Base-by-base conservation (phyloP, 2,113 vertebrate species). In the Cryptotis parvus region DNA sequence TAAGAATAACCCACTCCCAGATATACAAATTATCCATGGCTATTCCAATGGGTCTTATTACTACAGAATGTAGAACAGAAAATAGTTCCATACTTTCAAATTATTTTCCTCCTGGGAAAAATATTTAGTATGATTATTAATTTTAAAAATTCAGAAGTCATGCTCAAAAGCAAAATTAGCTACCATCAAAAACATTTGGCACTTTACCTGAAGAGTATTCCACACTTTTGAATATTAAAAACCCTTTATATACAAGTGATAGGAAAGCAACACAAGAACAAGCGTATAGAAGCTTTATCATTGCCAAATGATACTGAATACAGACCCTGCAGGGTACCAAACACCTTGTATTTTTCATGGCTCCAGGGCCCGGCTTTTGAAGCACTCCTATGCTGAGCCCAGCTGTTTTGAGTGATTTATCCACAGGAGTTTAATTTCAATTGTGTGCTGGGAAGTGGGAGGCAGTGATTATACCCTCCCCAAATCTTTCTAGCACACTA, bases 401-500 rank as follows among this genome's bases (percentile, higher is more conserved):
- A 94, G 90, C 90, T 94, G 72, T 92, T 95, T 63, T 90, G 45
- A 96, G 87, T 90, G 90, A 94, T 94, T 95, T 95, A 95, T 70
- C 93, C 88, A 90, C 78, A 92, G 94, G 95, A 82, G 91, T 83
- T 95, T 96, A 95, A 96, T 95, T 96, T 96, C 92, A 93, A 90
- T 91, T 95, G 92, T 93, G 68, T 77, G 68, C 52, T 72, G 63
- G 66, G 18, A 94, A 83, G 88, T 91, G 35, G 85, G 94, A 94
- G 70, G 90, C 70, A 95, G 87, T 92, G 90, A 95, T 91, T 95
- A 94, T 72, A 94, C 85, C 75, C 80, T 93, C 82, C 90, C 90
- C 77, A 74, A 93, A 91, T 90, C 91, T 89, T 95, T 85, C 81
- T 52, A 87, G 87, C 78, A 90, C 78, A 90, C 84, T 95, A 94